phyloP scores from a whole-genome alignment of 2,888 invertebrate genomes.

The Shargacucullia verbasci region DNA sequence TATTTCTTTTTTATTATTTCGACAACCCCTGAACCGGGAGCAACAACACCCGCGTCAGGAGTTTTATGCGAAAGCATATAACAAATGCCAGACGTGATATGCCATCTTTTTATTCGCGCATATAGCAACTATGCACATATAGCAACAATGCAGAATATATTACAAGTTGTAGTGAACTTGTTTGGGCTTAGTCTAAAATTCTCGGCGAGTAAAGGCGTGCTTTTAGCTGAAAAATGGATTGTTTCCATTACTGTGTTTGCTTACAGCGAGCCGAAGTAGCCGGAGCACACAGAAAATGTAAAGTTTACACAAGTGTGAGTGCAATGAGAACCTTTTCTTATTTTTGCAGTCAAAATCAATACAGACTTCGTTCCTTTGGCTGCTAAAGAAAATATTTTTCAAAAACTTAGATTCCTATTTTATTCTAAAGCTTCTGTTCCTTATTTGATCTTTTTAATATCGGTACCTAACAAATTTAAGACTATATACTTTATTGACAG shows the following conservation, averaged over 20 bases:
- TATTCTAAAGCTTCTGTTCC: conserved; percentile 8
- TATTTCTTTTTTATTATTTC: conserved; percentile 23
- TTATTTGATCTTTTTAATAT: too few relatives aligned
- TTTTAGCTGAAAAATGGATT: conserved; percentile 58
- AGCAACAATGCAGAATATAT: conserved; percentile 26
- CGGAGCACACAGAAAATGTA: conserved; percentile 26
- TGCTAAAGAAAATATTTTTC: conserved; percentile 34
- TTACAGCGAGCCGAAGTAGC: conserved; percentile 11
- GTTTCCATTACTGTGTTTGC: conserved; percentile 56
- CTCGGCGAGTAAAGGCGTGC: conserved; percentile 32
- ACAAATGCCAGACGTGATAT: conserved; percentile 40
- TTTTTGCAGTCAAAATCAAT: conserved; percentile 48
- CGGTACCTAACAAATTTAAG: too few relatives aligned
- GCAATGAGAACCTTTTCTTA: conserved; percentile 46
- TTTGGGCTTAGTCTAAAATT: conserved; percentile 42
- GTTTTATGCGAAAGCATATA: conserved; percentile 24
- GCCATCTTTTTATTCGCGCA: conserved; percentile 24
- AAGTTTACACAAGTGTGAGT: conserved; percentile 32
- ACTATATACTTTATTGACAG: too few relatives aligned
- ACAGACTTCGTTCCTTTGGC: conserved; percentile 30
- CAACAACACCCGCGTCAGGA: conserved; percentile 14
- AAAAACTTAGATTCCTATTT: conserved; percentile 8
- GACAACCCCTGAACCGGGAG: conserved; percentile 19
- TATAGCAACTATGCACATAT: conserved; percentile 15
- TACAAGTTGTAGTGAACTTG: conserved; percentile 29